Base-by-base conservation (phyloP, 2,797 vertebrate species). In the Ptychadena robeensis region DNA sequence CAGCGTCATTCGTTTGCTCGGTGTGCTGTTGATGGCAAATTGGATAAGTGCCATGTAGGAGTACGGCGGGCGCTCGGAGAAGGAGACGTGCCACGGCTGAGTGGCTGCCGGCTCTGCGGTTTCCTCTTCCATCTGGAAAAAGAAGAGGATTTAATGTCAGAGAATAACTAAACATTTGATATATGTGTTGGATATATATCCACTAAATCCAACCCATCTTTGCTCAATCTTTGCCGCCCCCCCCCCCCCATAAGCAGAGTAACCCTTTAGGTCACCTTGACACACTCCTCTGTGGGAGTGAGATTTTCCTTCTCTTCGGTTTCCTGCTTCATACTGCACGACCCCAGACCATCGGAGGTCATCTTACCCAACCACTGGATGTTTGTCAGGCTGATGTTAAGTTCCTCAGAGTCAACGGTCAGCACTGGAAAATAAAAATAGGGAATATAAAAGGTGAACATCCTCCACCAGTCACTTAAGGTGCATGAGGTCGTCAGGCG, bases 21-120 rank as follows among this genome's bases (percentile, higher is more conserved):
- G 93, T 0, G 92, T 95, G 85, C 97, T 98, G 91, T 99, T 99
- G 90, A 99, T 98, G 2, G 98, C 98, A 78, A 99, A 99, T 85
- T 99, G 98, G 87, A 99, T 99, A 96, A 99, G 97, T 81, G 96
- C 96, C 96, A 98, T 98, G 89, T 99, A 99, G 79, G 98, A 99
- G 86, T 97, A 99, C 0, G 98, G 97, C 0, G 97, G 98, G 81
- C 97, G 92, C 87, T 97, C 94, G 0, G 90, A 93, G 44, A 88
- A 15, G 0, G 92, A 89, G 18, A 93, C 91, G 44, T 90, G 93
- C 89, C 92, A 91, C 0, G 18, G 88, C 71, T 12, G 85, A 9
- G 2, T 38, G 82, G 44, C 4, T 10, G 44, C 4, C 3, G 2
- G 18, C 88, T 34, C 5, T 32, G 5, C 66, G 32, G 53, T 40